Evolutionary conservation across 2,797 vertebrate species (phyloP), one percentile per base, ranked within the genome.

Genomic region (Hypotaenidia philippensis): DNA sequence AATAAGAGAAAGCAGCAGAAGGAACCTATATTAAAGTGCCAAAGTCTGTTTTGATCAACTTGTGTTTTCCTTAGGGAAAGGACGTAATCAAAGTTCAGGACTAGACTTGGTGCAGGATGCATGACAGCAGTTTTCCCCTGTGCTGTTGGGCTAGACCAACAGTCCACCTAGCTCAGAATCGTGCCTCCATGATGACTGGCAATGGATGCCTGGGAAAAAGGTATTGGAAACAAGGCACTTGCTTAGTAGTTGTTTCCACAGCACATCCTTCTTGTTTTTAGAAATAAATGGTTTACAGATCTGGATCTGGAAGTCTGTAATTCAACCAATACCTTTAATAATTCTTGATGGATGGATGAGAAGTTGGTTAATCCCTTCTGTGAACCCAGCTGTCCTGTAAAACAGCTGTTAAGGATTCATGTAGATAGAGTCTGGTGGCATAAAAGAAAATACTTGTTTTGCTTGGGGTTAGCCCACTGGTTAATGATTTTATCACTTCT

Each of bases 21-120:
- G 26, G 87, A 87, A 57, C 10, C 10, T 38, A 10, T 29, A 60
- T 56, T 60, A 56, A 70, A 70, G 76, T 5, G 40, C 40, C 27
- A 57, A 75, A 93, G 40, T 92, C 36, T 22, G n/a, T 83, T 96
- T 84, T 75, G 38, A 79, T 84, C 32, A 60, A 6, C 19, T 84
- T 57, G 29, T 79, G 13, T 23, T 27, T 11, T 87, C 38, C 41
- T 60, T 47, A 36, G 53, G 49, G 31, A 17, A 85, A 78, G 31
- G 68, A 70, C 12, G 19, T 13, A 49, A 15, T 60, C 49, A 70
- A 14, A 25, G 21, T 7, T 74, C 71, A 75, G 64, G 29, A 61
- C 53, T 34, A 59, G 63, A 47, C 3, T 7, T 2, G 1, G 22
- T 9, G 2, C 3, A 59, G 61, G 45, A 38, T 47, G 17, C 15